A percentile compares a stretch with the other conserved stretches of the same genome.
phyloP scores from a whole-genome alignment of 2,888 invertebrate genomes.

The Laothoe populi region DNA sequence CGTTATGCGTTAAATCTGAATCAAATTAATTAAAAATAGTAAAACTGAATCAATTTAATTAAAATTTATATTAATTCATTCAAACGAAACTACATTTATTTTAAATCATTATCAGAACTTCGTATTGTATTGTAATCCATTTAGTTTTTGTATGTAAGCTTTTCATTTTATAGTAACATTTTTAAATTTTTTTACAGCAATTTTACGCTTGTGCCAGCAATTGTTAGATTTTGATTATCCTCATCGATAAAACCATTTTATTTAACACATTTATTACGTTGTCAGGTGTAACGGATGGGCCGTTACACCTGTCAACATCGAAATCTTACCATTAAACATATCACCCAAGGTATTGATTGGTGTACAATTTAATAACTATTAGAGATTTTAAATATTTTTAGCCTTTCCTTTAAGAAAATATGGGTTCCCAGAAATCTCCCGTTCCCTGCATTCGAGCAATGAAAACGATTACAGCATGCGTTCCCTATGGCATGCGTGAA shows the following conservation, averaged over 20 bases:
- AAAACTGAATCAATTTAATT: no score
- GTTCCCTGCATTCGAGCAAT: no score
- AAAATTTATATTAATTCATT: no score
- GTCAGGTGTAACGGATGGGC: no score
- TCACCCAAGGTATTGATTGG: not conserved
- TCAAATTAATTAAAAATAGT: no score
- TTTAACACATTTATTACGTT: not conserved
- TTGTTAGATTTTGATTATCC: conserved; percentile 13
- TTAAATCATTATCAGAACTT: not conserved
- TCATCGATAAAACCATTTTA: conserved; percentile 4
- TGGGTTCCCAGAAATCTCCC: no score
- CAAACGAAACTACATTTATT: no score
- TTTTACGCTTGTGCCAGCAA: not conserved
- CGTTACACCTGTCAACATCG: not conserved
- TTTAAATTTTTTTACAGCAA: not conserved
- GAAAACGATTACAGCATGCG: no score
- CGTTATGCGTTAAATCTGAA: no score
- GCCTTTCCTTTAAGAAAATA: not conserved
- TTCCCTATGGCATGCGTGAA: no score
- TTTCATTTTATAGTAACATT: not conserved
- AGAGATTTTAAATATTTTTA: not conserved
- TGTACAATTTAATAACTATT: conserved; percentile 3
- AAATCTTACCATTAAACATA: conserved; percentile 6
- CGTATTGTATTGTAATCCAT: not conserved
- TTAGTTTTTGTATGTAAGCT: not conserved